A percentile compares a stretch with the other conserved stretches of the same genome.
Evolutionary conservation across 2,113 vertebrate species (phyloP).

Genomic region (Strix uralensis): DNA sequence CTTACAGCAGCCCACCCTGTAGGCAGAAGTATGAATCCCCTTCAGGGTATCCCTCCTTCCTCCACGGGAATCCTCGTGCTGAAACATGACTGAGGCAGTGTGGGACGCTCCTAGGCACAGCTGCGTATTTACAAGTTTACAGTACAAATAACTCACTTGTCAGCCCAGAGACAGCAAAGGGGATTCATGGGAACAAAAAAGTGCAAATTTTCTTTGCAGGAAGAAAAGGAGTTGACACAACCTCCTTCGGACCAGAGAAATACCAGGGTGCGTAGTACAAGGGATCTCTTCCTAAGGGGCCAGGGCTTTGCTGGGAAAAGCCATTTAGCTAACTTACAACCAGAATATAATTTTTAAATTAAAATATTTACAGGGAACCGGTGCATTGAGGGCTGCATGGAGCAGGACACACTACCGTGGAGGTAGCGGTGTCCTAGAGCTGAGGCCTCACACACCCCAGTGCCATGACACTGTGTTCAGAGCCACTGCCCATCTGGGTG

Average conservation of each 20-base stretch:
- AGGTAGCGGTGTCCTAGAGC: neutral
- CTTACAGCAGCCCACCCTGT: neutral
- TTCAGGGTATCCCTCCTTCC: neutral
- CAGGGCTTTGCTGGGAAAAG: neutral
- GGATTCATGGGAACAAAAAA: neutral
- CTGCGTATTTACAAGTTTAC: constrained; percentile 71
- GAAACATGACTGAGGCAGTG: constrained; percentile 33
- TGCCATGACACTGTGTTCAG: neutral
- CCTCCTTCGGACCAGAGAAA: neutral
- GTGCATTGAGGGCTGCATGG: neutral
- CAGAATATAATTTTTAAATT: neutral
- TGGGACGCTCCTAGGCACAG: constrained; percentile 64
- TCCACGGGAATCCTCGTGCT: neutral
- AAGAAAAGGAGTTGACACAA: constrained; percentile 7
- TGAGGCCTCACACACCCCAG: neutral
- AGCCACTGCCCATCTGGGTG: neutral
- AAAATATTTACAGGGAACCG: constrained; percentile 46
- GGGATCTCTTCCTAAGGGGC: neutral
- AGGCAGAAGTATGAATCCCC: neutral
- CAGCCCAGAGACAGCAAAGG: constrained; percentile 15
- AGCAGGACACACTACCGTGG: neutral
- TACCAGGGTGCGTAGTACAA: neutral
- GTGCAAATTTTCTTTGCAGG: constrained; percentile 58
- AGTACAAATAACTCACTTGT: constrained; percentile 31
- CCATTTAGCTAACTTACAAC: constrained; percentile 40